These are phyloP conservation scores for Bedellia somnulentella DNA, from an alignment of 2,888 invertebrate species.

Conservation along the genomic window DNA sequence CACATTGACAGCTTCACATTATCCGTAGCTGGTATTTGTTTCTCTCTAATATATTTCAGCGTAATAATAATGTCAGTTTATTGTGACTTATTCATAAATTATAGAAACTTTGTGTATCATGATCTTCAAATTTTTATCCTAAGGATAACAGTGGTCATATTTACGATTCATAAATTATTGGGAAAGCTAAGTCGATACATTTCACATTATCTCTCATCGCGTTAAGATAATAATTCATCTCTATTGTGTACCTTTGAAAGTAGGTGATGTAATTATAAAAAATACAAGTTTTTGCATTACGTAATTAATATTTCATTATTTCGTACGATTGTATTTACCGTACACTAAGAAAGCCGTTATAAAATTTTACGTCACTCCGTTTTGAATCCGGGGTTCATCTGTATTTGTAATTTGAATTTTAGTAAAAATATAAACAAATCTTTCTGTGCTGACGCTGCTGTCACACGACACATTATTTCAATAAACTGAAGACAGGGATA, in stretches of 20 bases:
- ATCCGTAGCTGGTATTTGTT: constrained; percentile 45
- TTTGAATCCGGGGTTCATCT: constrained; percentile 37
- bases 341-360: constrained; percentile 56
- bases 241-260: constrained; percentile 56
- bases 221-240: constrained; percentile 56
- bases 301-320: constrained; percentile 58
- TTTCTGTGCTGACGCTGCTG: constrained; percentile 36
- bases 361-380: constrained; percentile 33
- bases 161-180: constrained; percentile 51
- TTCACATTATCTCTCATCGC: constrained; percentile 57
- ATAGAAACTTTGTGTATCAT: constrained; percentile 57
- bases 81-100: constrained; percentile 40
- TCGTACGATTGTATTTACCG: constrained; percentile 58
- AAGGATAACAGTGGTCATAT: constrained; percentile 54
- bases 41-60: constrained; percentile 55
- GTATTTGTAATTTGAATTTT: constrained; percentile 51
- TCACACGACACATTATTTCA: constrained; percentile 45
- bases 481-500: constrained; percentile 56
- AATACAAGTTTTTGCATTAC: constrained; percentile 59
- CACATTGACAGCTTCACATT: constrained; percentile 49
- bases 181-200: constrained; percentile 50
- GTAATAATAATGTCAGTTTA: constrained; percentile 56
- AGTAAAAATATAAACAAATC: constrained; percentile 38
- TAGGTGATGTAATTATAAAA: constrained; percentile 57
- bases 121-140: constrained; percentile 54